These are phyloP conservation scores for Melopsittacus undulatus DNA, from an alignment of 2,797 vertebrate species.

Conservation along the genomic window DNA sequence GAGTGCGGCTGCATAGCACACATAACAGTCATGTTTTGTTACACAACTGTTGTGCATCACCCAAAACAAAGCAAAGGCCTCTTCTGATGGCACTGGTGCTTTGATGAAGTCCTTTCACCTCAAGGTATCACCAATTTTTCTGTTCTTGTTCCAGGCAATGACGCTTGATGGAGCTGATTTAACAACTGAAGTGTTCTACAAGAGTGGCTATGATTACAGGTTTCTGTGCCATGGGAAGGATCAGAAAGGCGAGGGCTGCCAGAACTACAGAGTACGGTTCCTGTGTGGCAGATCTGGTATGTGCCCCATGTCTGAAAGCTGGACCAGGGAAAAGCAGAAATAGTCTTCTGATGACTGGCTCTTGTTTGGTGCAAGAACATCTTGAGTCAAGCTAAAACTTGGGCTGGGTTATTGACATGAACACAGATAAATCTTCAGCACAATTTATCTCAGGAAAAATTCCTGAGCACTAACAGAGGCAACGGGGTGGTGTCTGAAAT, in stretches of 20 bases:
- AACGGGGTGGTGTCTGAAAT: not conserved
- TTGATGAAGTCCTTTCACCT: not conserved
- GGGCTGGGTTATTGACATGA: not conserved
- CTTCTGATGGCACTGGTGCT: not conserved
- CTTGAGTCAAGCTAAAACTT: not conserved
- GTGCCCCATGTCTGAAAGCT: not conserved
- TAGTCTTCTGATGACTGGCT: not conserved
- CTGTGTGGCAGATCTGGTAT: slow-evolving; percentile 92
- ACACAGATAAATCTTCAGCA: not conserved
- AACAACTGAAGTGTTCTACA: slow-evolving; percentile 87
- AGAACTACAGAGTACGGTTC: slow-evolving; percentile 90
- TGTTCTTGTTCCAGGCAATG: slow-evolving; percentile 76
- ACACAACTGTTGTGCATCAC: not conserved
- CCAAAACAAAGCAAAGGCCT: not conserved
- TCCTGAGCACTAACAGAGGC: not conserved
- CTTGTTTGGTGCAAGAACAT: not conserved
- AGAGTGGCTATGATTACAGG: slow-evolving; percentile 85
- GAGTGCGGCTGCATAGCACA: not conserved
- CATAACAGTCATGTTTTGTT: not conserved
- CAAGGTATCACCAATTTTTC: not conserved
- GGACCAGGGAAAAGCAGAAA: not conserved
- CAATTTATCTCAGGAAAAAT: not conserved
- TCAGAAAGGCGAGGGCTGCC: slow-evolving; percentile 83
- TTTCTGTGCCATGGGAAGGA: slow-evolving; percentile 89
- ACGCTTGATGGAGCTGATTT: slow-evolving; percentile 83